Evolutionary conservation across 1,140 invertebrate genomes (phyloP).

Genomic region (Lordiphosa mommai): DNA sequence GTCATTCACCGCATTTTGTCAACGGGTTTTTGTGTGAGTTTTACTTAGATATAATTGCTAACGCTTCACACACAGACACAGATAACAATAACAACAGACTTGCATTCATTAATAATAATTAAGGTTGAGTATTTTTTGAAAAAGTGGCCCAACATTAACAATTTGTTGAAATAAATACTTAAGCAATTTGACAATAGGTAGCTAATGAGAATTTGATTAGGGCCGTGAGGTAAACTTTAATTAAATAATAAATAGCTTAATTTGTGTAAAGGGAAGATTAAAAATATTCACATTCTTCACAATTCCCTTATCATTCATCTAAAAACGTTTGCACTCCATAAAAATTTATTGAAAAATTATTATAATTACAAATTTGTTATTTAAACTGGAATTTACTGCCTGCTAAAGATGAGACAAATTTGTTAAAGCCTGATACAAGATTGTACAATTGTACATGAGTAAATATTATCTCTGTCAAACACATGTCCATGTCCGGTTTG

Average conservation of each 20-base stretch:
- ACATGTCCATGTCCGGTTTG: constrained; percentile 3
- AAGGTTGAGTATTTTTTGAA: constrained; percentile 11
- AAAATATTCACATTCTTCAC: background rate
- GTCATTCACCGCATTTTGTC: constrained; percentile 20
- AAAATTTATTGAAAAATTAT: constrained; percentile 10
- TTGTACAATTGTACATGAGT: no score
- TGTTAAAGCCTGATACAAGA: background rate
- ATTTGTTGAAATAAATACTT: constrained; percentile 34
- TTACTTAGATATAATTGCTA: constrained; percentile 17
- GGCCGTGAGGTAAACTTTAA: background rate
- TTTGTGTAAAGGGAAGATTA: no score
- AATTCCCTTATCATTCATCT: background rate
- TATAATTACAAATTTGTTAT: constrained; percentile 14
- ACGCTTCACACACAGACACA: constrained; percentile 16
- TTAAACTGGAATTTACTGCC: constrained; percentile 1
- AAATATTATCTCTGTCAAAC: background rate
- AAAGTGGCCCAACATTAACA: constrained; percentile 8
- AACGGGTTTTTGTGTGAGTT: constrained; percentile 34
- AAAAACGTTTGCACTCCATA: constrained; percentile 6
- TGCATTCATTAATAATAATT: constrained; percentile 52
- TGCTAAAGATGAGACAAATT: constrained; percentile 22
- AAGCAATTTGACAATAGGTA: constrained; percentile 1
- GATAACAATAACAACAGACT: constrained; percentile 2
- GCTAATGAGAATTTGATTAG: constrained; percentile 1
- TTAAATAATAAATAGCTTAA: background rate